Evolutionary conservation across 2,888 invertebrate genomes (phyloP).

Genomic region (Drosophila gaucha): DNA sequence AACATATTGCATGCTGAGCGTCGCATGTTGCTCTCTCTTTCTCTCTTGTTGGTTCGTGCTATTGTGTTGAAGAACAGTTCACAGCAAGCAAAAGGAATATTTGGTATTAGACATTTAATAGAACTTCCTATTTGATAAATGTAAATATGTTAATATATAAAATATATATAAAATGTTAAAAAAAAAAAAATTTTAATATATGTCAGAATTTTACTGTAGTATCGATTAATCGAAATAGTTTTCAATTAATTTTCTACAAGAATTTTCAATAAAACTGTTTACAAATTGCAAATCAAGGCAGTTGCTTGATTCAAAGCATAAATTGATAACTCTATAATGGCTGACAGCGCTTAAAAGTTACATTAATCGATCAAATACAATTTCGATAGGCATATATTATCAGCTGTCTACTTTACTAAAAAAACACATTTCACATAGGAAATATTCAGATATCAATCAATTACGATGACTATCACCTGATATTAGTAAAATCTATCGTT

Average conservation of each 20-base stretch:
- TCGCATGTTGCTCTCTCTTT: constrained; percentile 30
- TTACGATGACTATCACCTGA: too few species aligned
- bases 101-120: too few species aligned
- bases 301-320: background rate
- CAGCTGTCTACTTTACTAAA: too few species aligned
- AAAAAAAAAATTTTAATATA: too few species aligned
- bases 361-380: background rate
- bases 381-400: background rate
- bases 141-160: too few species aligned
- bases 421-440: background rate
- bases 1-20: constrained; percentile 26
- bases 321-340: background rate
- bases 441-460: background rate
- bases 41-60: background rate
- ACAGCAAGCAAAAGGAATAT: constrained; percentile 37
- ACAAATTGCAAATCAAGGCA: too few species aligned
- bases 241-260: background rate
- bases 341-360: too few species aligned
- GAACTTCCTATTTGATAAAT: too few species aligned
- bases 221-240: background rate
- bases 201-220: too few species aligned
- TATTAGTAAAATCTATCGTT: background rate
- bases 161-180: too few species aligned
- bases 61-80: constrained; percentile 5
- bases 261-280: background rate